Base-by-base conservation (phyloP, 2,113 vertebrate genomes). In the Camelus dromedarius region DNA sequence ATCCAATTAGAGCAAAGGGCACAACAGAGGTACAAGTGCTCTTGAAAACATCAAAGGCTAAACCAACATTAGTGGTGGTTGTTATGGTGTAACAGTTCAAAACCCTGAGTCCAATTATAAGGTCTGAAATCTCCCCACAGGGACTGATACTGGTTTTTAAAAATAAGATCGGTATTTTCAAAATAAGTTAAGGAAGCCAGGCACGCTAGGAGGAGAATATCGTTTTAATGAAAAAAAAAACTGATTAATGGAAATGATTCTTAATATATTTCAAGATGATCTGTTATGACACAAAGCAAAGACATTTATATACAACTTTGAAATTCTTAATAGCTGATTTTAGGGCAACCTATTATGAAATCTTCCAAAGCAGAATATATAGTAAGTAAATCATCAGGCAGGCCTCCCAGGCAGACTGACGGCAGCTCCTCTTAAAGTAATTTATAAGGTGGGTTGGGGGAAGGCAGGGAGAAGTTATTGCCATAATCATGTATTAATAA, bases 211-310 rank as follows among this genome's bases (percentile, higher is more conserved):
- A 95, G 58, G 84, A 86, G n/a, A 62, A 13, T n/a, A 83, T 91
- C 26, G 42, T 96, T 79, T 85, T 80, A 91, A 93, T 91, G n/a
- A 38, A 24, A 56, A 93, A 91, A 79, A 86, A 92, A 16, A 30
- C 56, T 96, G 97, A 98, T 97, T 85, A 96, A 96, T 95, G 97
- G 91, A 97, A 96, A 97, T 94, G 89, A 97, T 77, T 96, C 96
- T 96, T 97, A 96, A 97, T 97, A 93, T 97, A 96, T 98, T 97
- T 97, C 97, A 90, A 94, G 95, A 87, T 91, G 98, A 98, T 91
- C 95, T 98, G 98, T 98, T 98, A 96, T 97, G 98, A 98, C 98
- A 98, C 38, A 92, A 95, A 96, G 96, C 95, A 95, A 97, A 98
- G 98, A 97, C 96, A 19, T 98, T 98, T 97, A 97, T 97, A 96